phyloP scores from a whole-genome alignment of 2,797 vertebrate species.

The Poeciliopsis turneri region DNA sequence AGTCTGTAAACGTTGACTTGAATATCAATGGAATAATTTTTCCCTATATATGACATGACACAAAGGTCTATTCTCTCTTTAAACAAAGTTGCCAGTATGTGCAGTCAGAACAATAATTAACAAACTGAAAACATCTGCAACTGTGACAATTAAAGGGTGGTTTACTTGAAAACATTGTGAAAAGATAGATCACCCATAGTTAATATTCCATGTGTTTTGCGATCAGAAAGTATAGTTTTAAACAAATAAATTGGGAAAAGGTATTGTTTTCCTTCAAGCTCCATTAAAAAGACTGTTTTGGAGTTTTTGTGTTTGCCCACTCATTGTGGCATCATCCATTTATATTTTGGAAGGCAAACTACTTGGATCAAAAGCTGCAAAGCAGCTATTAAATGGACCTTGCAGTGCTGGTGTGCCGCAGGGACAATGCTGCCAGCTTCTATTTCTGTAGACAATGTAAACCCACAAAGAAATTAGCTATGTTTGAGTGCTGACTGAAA shows the following conservation, averaged over 20 bases:
- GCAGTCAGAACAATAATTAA: background rate
- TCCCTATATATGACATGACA: background rate
- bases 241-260: background rate
- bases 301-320: conserved; percentile 7
- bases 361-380: conserved; percentile 12
- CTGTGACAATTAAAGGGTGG: background rate
- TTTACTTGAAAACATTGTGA: background rate
- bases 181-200: background rate
- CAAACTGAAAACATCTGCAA: background rate
- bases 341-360: conserved; percentile 10
- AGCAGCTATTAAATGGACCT: conserved; percentile 31
- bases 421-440: conserved; percentile 27
- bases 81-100: background rate
- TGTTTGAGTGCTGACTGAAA: conserved; percentile 44
- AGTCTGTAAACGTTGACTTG: background rate
- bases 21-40: background rate
- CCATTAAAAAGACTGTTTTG: conserved; percentile 1
- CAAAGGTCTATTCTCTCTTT: background rate
- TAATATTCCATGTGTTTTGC: background rate
- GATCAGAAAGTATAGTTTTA: background rate
- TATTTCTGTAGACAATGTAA: conserved; percentile 51
- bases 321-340: conserved; percentile 4
- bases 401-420: conserved; percentile 7
- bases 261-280: background rate
- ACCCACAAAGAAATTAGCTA: conserved; percentile 27